Evolutionary conservation across 2,888 invertebrate genomes (phyloP), one percentile per base, ranked within the genome.

Genomic region (Thyatira batis): DNA sequence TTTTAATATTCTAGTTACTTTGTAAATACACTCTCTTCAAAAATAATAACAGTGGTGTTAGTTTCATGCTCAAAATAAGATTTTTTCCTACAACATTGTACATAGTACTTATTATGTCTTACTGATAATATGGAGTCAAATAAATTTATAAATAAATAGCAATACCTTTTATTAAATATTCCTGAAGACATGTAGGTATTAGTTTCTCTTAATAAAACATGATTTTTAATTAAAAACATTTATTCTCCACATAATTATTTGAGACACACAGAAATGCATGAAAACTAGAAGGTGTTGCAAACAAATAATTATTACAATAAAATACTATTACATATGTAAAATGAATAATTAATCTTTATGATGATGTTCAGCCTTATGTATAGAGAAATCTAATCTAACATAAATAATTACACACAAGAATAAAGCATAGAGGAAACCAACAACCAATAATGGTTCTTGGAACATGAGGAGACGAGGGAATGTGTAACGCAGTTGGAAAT

Each of bases 371-470:
- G 94, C 93, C 84, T 95, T 95, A 70, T 94, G 94, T 71, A 99
- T 98, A 54, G 98, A 97, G 91, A 99, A 99, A 92, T 99, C 99
- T 81, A 99, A 93, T 70, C 99, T 94, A 59, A 98, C 97, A 90
- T 98, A 98, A 73, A 99, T 92, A 81, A 99, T 98, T 54, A 99
- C 97, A 72, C 96, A 91, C 52, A 98, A 79, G 92, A 99, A 99
- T 63, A 99, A 91, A 39, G 97, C 87, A 83, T 97, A 98, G 65
- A 99, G 94, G 71, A 98, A 98, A 23, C 94, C 93, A 57, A 98
- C 95, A 25, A 99, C 95, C 51, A 99, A 89, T 39, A 99, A 82
- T 0, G 99, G 99, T 84, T 99, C 99, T 78, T 98, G 97, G 44
- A 99, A 91, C 95, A 99, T 95, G 27, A 97, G 91, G 45, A 96